Evolutionary conservation across 2,888 invertebrate genomes (phyloP).

Genomic region (Arrhopalites spinosus): DNA sequence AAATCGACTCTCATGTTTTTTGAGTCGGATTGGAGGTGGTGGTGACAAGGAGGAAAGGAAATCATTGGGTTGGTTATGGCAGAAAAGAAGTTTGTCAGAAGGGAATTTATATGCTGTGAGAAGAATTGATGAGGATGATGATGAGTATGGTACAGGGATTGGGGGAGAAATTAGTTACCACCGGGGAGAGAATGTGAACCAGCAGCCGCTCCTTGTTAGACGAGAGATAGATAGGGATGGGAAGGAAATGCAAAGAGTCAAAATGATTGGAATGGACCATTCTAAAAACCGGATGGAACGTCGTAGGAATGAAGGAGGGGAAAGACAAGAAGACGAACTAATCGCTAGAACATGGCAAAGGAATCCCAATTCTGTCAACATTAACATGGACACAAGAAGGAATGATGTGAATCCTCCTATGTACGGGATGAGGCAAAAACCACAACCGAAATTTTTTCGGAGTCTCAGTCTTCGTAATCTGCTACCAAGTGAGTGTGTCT

Average conservation of each 20-base stretch:
- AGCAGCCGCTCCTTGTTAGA: background rate
- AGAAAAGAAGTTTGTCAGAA: constrained; percentile 37
- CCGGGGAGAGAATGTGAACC: background rate
- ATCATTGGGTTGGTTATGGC: constrained; percentile 21
- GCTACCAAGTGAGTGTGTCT: constrained; percentile 35
- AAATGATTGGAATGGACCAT: constrained; percentile 25
- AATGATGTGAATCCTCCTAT: background rate
- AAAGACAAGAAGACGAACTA: background rate
- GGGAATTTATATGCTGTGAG: constrained; percentile 29
- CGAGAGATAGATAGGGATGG: background rate
- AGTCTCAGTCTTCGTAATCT: constrained; percentile 41
- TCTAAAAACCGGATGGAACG: background rate
- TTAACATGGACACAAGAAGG: constrained; percentile 17
- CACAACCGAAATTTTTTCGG: constrained; percentile 37
- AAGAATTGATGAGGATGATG: constrained; percentile 1
- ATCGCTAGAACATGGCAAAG: constrained; percentile 24
- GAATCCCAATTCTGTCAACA: constrained; percentile 21
- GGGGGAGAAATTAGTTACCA: constrained; percentile 12
- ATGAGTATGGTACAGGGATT: background rate
- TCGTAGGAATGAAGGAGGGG: too few species aligned
- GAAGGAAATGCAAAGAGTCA: constrained; percentile 18
- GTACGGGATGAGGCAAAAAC: constrained; percentile 14
- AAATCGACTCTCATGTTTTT: constrained; percentile 18
- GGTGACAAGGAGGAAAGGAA: background rate
- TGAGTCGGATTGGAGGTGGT: constrained; percentile 5